Conservation (phyloP, 2,113 vertebrate species). For the Fulica atra region DNA sequence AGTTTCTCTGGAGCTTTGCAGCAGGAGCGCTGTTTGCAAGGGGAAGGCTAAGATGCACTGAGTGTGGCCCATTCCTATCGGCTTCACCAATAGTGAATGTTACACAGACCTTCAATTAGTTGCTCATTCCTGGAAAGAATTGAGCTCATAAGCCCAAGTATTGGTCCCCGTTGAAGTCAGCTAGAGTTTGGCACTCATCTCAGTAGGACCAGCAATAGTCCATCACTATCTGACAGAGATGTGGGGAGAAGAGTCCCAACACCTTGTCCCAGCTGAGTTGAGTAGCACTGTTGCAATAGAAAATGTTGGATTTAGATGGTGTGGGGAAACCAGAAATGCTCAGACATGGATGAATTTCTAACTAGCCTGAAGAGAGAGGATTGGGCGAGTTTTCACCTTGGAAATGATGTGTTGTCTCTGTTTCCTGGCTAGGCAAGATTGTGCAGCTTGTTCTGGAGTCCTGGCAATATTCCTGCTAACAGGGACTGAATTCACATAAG, state of each 20-base stretch:
- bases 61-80: not conserved
- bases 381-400: not conserved
- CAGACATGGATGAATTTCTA: not conserved
- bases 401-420: not conserved
- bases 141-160: not conserved
- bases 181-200: not conserved
- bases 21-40: rapidly evolving
- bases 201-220: not conserved
- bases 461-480: not conserved
- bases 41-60: not conserved
- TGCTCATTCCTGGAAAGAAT: not conserved
- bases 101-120: not conserved
- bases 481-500: not conserved
- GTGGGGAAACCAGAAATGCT: not conserved
- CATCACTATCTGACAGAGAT: not conserved
- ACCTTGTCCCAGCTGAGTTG: not conserved
- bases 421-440: not conserved
- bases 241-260: not conserved
- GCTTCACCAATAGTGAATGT: not conserved
- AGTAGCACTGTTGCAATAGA: no score
- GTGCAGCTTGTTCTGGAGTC: not conserved
- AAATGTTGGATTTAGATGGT: not conserved
- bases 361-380: not conserved
- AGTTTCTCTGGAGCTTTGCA: not conserved
- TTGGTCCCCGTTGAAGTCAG: not conserved